Conservation (phyloP, 2,797 vertebrate genomes). For the Epinephelus awoara region DNA sequence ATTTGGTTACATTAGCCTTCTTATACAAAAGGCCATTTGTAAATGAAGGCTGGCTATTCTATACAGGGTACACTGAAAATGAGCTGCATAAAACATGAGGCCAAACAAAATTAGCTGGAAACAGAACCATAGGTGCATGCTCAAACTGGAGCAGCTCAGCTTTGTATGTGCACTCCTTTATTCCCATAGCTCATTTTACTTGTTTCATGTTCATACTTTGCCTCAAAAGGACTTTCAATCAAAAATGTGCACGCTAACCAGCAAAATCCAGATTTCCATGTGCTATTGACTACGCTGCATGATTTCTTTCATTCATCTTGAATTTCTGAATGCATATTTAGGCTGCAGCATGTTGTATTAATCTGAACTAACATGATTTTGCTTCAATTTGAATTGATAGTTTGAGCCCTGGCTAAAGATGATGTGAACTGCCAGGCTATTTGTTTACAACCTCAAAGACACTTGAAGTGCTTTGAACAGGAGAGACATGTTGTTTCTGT, state of each 20-base stretch:
- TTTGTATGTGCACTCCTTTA: neutral
- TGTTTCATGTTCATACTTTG: neutral
- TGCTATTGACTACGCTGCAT: neutral
- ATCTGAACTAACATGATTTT: neutral
- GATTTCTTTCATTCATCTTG: neutral
- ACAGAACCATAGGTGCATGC: neutral
- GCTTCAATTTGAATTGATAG: neutral
- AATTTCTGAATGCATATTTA: neutral
- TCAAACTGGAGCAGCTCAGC: neutral
- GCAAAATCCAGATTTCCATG: neutral
- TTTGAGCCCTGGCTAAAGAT: slow-evolving; percentile 6
- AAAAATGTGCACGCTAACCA: neutral
- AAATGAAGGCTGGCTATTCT: slow-evolving; percentile 1
- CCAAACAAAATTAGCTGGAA: neutral
- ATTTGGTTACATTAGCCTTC: neutral
- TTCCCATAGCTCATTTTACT: neutral
- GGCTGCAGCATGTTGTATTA: neutral
- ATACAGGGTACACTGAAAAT: neutral
- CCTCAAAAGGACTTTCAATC: neutral
- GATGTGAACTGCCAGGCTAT: slow-evolving; percentile 8
- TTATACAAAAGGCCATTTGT: neutral
- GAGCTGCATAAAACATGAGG: neutral
- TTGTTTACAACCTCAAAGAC: slow-evolving; percentile 39
- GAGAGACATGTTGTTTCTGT: slow-evolving; percentile 26
- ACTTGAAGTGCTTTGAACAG: slow-evolving; percentile 23